These are phyloP conservation scores for Sternarchorhynchus goeldii DNA, from an alignment of 2,797 vertebrate genomes.

Conservation along the genomic window DNA sequence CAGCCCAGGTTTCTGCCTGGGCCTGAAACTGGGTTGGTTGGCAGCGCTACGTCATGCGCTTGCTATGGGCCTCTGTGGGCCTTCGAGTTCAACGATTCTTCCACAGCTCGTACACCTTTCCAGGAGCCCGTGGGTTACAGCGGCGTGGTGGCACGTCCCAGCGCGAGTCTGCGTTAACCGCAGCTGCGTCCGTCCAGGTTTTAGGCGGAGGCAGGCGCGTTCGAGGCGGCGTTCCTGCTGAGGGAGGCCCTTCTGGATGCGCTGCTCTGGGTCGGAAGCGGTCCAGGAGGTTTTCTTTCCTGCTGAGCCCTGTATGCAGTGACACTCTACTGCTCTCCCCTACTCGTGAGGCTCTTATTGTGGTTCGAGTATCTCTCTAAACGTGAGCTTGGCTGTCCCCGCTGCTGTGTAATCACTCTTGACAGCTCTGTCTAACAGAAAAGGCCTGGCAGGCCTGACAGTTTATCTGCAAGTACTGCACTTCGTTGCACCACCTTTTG, in stretches of 20 bases:
- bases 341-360: slow-evolving; percentile 63
- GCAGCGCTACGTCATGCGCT: slow-evolving; percentile 62
- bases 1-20: slow-evolving; percentile 65
- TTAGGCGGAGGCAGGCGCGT: not conserved
- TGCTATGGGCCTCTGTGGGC: slow-evolving; percentile 71
- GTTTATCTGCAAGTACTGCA: slow-evolving; percentile 29
- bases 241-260: not conserved
- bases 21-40: slow-evolving; percentile 72
- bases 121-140: slow-evolving; percentile 43
- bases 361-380: slow-evolving; percentile 64
- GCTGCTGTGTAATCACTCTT: slow-evolving; percentile 74
- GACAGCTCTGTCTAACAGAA: slow-evolving; percentile 74
- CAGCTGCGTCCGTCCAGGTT: not conserved
- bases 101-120: slow-evolving; percentile 40
- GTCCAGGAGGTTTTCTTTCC: not conserved
- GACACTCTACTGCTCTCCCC: slow-evolving; percentile 20
- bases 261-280: slow-evolving; percentile 9
- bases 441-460: slow-evolving; percentile 66
- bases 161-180: slow-evolving; percentile 48
- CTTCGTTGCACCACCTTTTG: slow-evolving; percentile 20
- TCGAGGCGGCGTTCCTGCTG: no score
- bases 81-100: slow-evolving; percentile 54
- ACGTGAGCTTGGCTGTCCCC: slow-evolving; percentile 73
- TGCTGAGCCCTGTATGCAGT: not conserved
- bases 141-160: slow-evolving; percentile 27